Evolutionary conservation across 2,113 vertebrate genomes (phyloP).

Genomic region (Colistium nudipinnis): DNA sequence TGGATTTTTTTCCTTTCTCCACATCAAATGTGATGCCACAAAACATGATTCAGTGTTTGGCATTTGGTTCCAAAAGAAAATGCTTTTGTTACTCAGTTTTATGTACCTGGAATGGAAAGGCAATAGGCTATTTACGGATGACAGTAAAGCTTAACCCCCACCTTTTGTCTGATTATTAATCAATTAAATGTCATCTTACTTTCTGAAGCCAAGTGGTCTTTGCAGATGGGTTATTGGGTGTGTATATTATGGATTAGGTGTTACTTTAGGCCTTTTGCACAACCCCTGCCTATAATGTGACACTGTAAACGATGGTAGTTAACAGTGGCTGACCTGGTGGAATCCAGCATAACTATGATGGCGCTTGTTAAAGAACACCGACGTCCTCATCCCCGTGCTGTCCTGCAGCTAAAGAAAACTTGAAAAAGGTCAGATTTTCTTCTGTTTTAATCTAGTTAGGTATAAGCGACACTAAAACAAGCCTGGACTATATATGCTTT

Average conservation of each 20-base stretch:
- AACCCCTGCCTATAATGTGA: too few species aligned
- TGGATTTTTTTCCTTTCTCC: neutral
- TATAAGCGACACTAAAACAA: too few species aligned
- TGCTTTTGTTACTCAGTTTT: conserved; percentile 25
- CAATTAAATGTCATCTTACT: conserved; percentile 40
- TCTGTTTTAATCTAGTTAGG: too few species aligned
- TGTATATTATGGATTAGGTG: neutral
- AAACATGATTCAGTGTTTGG: neutral
- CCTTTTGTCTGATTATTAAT: conserved; percentile 27
- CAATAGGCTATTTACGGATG: neutral
- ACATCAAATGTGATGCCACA: neutral
- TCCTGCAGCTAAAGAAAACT: neutral
- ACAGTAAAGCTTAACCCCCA: neutral
- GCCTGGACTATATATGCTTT: too few species aligned
- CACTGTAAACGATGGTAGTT: neutral
- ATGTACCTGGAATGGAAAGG: conserved; percentile 6
- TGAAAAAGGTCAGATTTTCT: conserved; percentile 14
- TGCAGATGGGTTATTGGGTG: conserved; percentile 28
- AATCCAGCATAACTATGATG: too few species aligned
- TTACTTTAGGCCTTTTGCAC: too few species aligned
- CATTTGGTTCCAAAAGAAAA: conserved; percentile 6
- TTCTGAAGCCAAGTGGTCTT: conserved; percentile 30
- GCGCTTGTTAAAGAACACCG: neutral
- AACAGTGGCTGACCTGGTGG: neutral
- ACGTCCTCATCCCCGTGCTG: neutral